Base-by-base conservation (phyloP, 2,113 vertebrate genomes). In the Pipra filicauda region DNA sequence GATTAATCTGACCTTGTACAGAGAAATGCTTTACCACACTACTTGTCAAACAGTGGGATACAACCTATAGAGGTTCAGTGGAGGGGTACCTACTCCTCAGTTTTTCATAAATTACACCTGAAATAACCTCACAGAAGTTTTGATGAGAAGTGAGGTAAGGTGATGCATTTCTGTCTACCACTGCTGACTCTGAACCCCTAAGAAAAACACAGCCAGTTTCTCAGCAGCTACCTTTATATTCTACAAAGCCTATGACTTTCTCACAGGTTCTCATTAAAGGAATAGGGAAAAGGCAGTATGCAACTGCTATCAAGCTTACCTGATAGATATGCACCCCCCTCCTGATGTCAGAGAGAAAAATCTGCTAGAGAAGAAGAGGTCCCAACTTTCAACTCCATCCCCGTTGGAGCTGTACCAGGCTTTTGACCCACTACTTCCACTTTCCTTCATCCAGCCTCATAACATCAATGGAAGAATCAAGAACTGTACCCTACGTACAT, bases 1-100 rank as follows among this genome's bases (percentile, higher is more conserved):
- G 71, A 94, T 89, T 84, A 79, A 92, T 79, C 80, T 91, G 89
- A 66, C 84, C 82, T 85, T 88, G 69, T 44, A 76, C 58, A 69
- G 73, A 78, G 44, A 92, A 46, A 81, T 67, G 54, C 46, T 96
- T 96, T 58, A 89, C 70, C 71, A 89, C 28, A 44, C 49, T 62
- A 43, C 77, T 76, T 92, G 79, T 80, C 86, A 83, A 85, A 86
- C 5, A 77, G 62, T 72, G 78, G 85, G 77, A 94, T 80, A 71
- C 27, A 88, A 91, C 76, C 59, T 48, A 52, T 9, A 70, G 44
- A 74, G 75, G 48, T 79, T 93, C 62, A 78, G 70, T 59, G 67
- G 31, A 88, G 57, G 82, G 66, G 41, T 58, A 44, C n/a, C 55
- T 86, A 46, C 26, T 51, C 28, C 49, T 48, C 35, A 58, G 31